A percentile compares a stretch with the other conserved stretches of the same genome.
Evolutionary conservation across 2,797 vertebrate species (phyloP).

Genomic region (Chelonia mydas): DNA sequence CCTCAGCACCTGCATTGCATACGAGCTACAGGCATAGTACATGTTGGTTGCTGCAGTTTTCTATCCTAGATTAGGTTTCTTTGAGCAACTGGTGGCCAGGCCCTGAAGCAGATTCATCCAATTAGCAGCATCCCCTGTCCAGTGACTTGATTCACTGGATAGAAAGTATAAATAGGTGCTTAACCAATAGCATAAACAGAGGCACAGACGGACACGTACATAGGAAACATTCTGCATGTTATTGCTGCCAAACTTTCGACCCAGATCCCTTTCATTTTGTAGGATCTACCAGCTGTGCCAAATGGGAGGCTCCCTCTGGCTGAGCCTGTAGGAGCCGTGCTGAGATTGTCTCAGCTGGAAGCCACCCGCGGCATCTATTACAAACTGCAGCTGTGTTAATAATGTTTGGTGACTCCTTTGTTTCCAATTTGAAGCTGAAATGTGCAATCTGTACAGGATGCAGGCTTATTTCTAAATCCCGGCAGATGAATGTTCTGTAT

Average conservation of each 20-base stretch:
- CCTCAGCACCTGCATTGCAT: accelerated
- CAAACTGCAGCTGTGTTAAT: conserved; percentile 66
- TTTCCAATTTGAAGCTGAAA: conserved; percentile 54
- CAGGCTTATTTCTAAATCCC: conserved; percentile 67
- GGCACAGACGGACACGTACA: neutral
- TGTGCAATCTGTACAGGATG: conserved; percentile 59
- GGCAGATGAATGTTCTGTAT: conserved; percentile 57
- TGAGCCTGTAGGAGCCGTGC: neutral
- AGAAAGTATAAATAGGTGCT: neutral
- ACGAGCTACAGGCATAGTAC: neutral
- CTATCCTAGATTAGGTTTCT: neutral
- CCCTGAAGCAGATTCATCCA: neutral
- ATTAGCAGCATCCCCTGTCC: neutral
- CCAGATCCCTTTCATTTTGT: neutral
- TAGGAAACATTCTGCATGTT: neutral
- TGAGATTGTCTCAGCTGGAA: conserved; percentile 53
- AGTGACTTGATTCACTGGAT: accelerated
- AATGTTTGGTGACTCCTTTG: conserved; percentile 67
- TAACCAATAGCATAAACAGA: neutral
- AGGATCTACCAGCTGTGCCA: conserved; percentile 22
- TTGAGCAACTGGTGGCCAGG: neutral
- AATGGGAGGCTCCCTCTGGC: conserved; percentile 22
- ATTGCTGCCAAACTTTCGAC: neutral
- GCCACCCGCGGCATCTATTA: conserved; percentile 51
- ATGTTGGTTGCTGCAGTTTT: neutral